A percentile compares a stretch with the other conserved stretches of the same genome.
phyloP scores from a whole-genome alignment of 1,140 invertebrate species.

The Drosophila tropicalis region DNA sequence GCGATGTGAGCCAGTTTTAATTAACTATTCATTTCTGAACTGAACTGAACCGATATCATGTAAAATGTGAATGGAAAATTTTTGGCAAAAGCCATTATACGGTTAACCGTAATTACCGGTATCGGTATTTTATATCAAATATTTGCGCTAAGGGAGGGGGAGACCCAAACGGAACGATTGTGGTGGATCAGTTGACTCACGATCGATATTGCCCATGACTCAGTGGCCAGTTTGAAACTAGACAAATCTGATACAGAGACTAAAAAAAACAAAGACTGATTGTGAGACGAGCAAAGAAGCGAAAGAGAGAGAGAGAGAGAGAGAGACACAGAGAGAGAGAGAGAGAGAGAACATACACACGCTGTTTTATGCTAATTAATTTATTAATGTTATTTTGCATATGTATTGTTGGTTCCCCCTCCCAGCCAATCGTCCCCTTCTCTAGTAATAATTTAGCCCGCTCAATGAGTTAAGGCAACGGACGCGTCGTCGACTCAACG shows the following conservation, averaged over 20 bases:
- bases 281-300: background rate
- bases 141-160: background rate
- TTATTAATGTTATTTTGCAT: conserved; percentile 63
- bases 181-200: conserved; percentile 12
- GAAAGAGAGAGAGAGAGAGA: background rate
- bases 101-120: background rate
- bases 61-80: conserved; percentile 18
- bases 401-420: conserved; percentile 11
- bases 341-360: conserved; percentile 6
- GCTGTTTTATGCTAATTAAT: conserved; percentile 74
- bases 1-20: conserved; percentile 41
- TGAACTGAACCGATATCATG: background rate
- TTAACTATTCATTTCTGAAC: background rate
- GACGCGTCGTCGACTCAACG: conserved; percentile 18
- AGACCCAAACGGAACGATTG: no score
- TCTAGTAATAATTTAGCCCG: no score
- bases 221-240: conserved; percentile 61
- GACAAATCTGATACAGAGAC: conserved; percentile 60
- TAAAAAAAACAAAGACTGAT: background rate
- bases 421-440: no score
- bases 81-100: background rate
- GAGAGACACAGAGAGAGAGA: background rate
- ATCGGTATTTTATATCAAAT: background rate
- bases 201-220: conserved; percentile 10
- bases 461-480: no score